Evolutionary conservation across 2,797 vertebrate genomes (phyloP).

Genomic region (Lepilemur septentrionalis): DNA sequence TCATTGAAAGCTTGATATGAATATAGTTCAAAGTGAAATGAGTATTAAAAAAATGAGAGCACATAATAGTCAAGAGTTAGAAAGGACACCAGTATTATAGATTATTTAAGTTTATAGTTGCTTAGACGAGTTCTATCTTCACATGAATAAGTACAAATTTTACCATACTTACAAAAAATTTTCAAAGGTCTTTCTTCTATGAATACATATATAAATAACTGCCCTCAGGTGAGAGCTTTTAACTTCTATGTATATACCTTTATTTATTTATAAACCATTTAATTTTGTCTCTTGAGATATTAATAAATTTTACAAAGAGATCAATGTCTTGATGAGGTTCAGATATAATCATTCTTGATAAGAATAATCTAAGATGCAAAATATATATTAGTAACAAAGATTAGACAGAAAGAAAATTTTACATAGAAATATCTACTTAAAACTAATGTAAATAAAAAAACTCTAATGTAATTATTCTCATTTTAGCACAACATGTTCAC

Average conservation of each 20-base stretch:
- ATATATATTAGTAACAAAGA: background rate
- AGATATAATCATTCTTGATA: background rate
- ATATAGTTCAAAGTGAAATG: background rate
- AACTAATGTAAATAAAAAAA: background rate
- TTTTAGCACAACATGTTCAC: background rate
- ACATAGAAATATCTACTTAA: background rate
- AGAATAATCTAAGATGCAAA: background rate
- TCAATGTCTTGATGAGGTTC: background rate
- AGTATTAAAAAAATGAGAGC: background rate
- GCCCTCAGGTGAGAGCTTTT: background rate
- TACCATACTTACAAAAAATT: background rate
- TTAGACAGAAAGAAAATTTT: background rate
- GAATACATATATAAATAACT: background rate
- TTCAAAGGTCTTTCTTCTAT: background rate
- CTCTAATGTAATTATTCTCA: background rate
- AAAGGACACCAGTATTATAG: background rate
- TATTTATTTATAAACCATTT: background rate
- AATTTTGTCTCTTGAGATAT: background rate
- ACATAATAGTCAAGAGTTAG: background rate
- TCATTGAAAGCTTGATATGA: background rate
- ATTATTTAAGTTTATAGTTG: background rate
- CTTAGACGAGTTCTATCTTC: background rate
- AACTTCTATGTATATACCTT: background rate
- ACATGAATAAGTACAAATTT: background rate
- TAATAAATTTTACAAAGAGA: background rate